Conservation (phyloP, 2,113 vertebrate genomes). For the Balaeniceps rex region DNA sequence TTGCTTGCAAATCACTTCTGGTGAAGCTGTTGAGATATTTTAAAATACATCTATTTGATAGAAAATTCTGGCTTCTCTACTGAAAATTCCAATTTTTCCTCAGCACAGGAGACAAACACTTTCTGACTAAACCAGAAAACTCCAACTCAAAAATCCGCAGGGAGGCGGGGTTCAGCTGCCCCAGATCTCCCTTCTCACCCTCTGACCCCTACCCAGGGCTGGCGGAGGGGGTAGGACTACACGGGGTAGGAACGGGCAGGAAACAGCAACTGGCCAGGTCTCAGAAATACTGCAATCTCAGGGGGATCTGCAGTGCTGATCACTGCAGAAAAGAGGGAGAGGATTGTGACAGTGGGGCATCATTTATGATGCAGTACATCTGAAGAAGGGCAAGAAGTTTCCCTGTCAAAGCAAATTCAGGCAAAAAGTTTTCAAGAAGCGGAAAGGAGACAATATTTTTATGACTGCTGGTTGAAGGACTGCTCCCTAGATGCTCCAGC, state of each 20-base stretch:
- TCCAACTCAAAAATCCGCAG: neutral
- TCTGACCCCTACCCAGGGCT: neutral
- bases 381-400: neutral
- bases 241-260: rapidly evolving
- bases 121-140: neutral
- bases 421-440: neutral
- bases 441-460: neutral
- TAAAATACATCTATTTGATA: neutral
- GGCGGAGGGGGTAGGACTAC: rapidly evolving
- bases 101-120: neutral
- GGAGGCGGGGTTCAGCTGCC: neutral
- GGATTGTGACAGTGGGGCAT: neutral
- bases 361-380: neutral
- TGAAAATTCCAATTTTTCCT: neutral
- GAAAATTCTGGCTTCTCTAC: neutral
- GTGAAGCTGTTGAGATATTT: neutral
- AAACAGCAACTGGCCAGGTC: neutral
- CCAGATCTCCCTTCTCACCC: neutral
- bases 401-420: neutral
- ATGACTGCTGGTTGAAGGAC: neutral
- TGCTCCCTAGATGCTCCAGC: neutral
- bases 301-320: neutral
- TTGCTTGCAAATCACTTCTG: neutral
- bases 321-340: neutral
- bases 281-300: neutral